phyloP scores from a whole-genome alignment of 2,797 vertebrate genomes.

The Sphenodon punctatus region DNA sequence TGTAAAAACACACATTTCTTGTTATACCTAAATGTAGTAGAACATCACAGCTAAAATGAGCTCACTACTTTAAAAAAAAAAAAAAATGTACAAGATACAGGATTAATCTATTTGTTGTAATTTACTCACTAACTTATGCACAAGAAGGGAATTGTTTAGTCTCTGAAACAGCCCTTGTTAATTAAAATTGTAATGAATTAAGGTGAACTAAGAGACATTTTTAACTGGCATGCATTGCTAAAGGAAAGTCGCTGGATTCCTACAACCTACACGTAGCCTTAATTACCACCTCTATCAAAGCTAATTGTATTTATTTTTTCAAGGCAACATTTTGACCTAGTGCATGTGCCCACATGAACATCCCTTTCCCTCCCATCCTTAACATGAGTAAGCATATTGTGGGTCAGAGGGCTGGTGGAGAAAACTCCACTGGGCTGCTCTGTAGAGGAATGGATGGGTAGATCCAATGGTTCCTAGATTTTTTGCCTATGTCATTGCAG shows the following conservation, averaged over 20 bases:
- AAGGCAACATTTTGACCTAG: not conserved
- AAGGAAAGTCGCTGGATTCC: slow-evolving; percentile 17
- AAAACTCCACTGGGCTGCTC: too few species aligned
- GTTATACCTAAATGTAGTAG: slow-evolving; percentile 26
- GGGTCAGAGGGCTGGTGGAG: too few species aligned
- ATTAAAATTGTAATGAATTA: slow-evolving; percentile 69
- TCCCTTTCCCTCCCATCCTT: too few species aligned
- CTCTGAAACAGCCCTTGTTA: slow-evolving; percentile 64
- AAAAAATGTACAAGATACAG: slow-evolving; percentile 58
- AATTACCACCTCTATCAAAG: not conserved
- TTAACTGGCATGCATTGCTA: slow-evolving; percentile 60
- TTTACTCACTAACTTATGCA: slow-evolving; percentile 63
- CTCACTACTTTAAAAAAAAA: slow-evolving; percentile 57
- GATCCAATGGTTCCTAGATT: too few species aligned
- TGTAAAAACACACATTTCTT: not conserved
- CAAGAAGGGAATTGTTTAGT: slow-evolving; percentile 65
- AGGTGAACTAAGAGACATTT: slow-evolving; percentile 58
- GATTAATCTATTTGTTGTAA: slow-evolving; percentile 66
- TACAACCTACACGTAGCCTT: slow-evolving; percentile 17
- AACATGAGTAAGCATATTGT: too few species aligned
- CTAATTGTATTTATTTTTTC: slow-evolving; percentile 23
- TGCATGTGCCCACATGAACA: not conserved
- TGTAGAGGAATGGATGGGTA: too few species aligned
- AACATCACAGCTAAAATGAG: slow-evolving; percentile 46
- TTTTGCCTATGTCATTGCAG: too few species aligned